phyloP scores from a whole-genome alignment of 2,888 invertebrate genomes.

The Leptinotarsa rubiginosa region DNA sequence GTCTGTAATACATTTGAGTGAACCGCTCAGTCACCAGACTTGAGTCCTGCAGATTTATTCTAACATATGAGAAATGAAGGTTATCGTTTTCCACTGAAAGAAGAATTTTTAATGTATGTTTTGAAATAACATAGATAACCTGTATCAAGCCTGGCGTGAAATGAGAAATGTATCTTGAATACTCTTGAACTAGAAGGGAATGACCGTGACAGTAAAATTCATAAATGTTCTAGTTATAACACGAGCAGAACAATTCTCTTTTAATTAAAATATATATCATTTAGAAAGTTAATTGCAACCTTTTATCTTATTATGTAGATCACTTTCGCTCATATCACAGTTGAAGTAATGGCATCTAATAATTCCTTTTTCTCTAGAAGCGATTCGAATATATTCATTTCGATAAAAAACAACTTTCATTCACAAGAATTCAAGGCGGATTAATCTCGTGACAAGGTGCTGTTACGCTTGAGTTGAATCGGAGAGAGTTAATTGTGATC shows the following conservation, averaged over 20 bases:
- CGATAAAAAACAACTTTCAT: background rate
- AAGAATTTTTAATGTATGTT: too few species aligned
- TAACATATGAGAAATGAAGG: too few species aligned
- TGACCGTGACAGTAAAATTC: slow-evolving; percentile 32
- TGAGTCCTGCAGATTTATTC: too few species aligned
- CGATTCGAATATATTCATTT: background rate
- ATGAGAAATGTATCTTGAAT: background rate
- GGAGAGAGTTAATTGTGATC: background rate
- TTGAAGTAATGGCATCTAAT: background rate
- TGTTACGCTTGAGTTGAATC: background rate
- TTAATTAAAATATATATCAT: background rate
- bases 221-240: slow-evolving; percentile 6
- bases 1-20: too few species aligned
- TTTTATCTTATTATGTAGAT: background rate
- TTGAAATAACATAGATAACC: too few species aligned
- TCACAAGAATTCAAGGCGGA: background rate
- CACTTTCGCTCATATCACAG: slow-evolving; percentile 25
- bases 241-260: slow-evolving; percentile 18
- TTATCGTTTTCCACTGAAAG: too few species aligned
- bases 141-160: background rate
- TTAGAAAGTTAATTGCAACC: slow-evolving; percentile 19
- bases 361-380: background rate
- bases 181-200: slow-evolving; percentile 2
- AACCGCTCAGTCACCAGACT: too few species aligned
- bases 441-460: background rate